A percentile compares a stretch with the other conserved stretches of the same genome.
Conservation (phyloP, 2,888 invertebrate genomes). For the Teleiodes luculella region DNA sequence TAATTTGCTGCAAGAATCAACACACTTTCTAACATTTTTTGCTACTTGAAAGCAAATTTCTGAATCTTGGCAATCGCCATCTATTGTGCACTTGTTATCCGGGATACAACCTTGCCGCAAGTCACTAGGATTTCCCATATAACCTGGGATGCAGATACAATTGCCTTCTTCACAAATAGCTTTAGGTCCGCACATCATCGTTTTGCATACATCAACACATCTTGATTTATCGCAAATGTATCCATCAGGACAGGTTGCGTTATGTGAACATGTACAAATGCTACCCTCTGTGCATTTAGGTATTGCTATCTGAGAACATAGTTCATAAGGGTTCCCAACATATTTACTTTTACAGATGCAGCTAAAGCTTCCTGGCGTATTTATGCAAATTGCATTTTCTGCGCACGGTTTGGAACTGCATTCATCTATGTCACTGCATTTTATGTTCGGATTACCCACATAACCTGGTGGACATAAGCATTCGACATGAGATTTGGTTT, state of each 20-base stretch:
- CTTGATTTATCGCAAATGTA: slow-evolving; percentile 85
- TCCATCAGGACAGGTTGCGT: slow-evolving; percentile 86
- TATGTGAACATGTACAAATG: slow-evolving; percentile 84
- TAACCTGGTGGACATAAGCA: slow-evolving; percentile 91
- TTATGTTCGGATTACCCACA: slow-evolving; percentile 91
- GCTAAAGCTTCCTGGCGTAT: slow-evolving; percentile 92
- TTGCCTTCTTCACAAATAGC: slow-evolving; percentile 88
- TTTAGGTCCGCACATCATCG: slow-evolving; percentile 87
- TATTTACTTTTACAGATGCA: slow-evolving; percentile 92
- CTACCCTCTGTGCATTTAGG: slow-evolving; percentile 84
- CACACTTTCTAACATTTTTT: slow-evolving; percentile 87
- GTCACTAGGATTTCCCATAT: slow-evolving; percentile 86
- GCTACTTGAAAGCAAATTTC: slow-evolving; percentile 93
- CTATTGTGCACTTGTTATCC: slow-evolving; percentile 87
- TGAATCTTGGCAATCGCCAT: slow-evolving; percentile 88
- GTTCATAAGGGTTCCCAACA: slow-evolving; percentile 91
- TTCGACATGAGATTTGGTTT: slow-evolving; percentile 85
- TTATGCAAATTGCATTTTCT: slow-evolving; percentile 92
- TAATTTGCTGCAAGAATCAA: slow-evolving; percentile 91
- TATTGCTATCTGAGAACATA: slow-evolving; percentile 85
- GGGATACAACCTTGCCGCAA: slow-evolving; percentile 83
- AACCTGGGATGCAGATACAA: slow-evolving; percentile 89
- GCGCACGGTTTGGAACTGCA: slow-evolving; percentile 89
- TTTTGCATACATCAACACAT: slow-evolving; percentile 88
- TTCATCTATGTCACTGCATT: slow-evolving; percentile 91